Evolutionary conservation across 2,113 vertebrate genomes (phyloP).

Genomic region (Protobothrops flavoviridis): DNA sequence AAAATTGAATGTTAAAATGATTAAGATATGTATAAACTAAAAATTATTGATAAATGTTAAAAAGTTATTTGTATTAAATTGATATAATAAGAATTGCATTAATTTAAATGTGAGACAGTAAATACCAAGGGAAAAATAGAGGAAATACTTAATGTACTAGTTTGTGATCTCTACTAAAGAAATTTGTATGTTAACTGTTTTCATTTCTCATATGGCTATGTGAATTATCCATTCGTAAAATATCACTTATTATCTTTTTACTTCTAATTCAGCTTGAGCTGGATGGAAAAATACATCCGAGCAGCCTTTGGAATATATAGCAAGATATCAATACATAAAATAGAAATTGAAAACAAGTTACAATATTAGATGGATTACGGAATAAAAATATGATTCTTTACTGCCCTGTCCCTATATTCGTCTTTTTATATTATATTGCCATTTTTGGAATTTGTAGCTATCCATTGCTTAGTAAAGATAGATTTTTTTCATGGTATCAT

Average conservation of each 20-base stretch:
- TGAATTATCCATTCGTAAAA: conserved; percentile 13
- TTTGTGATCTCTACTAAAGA: too few relatives aligned
- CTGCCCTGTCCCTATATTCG: background rate
- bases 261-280: conserved; percentile 14
- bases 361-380: background rate
- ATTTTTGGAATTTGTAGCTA: background rate
- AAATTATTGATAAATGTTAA: too few relatives aligned
- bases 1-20: too few relatives aligned
- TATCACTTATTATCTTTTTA: background rate
- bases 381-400: background rate
- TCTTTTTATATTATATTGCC: background rate
- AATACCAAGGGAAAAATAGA: too few relatives aligned
- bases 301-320: background rate
- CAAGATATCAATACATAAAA: conserved; percentile 4
- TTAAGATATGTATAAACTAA: too few relatives aligned
- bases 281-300: background rate
- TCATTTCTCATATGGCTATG: conserved; percentile 11
- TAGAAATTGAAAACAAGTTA: background rate
- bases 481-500: background rate
- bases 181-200: conserved; percentile 1
- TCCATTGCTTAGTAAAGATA: background rate
- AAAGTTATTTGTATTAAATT: too few relatives aligned
- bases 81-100: too few relatives aligned
- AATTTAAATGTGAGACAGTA: too few relatives aligned
- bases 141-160: too few relatives aligned